Evolutionary conservation across 2,797 vertebrate genomes (phyloP).

Genomic region (Selene dorsalis): DNA sequence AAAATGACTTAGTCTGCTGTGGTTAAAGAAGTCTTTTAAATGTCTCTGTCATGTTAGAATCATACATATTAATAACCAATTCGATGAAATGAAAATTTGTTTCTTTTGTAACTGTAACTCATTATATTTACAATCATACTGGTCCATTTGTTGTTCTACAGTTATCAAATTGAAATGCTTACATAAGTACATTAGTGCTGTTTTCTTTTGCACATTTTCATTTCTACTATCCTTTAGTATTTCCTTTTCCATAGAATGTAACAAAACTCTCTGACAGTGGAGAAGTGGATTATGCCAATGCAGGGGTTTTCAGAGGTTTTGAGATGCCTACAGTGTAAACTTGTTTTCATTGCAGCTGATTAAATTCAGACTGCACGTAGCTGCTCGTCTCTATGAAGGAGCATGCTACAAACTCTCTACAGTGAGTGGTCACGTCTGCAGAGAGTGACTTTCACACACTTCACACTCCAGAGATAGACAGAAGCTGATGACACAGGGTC

Average conservation of each 20-base stretch:
- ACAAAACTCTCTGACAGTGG: background rate
- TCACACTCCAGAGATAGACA: slow-evolving; percentile 16
- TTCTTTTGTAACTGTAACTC: background rate
- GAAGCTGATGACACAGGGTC: background rate
- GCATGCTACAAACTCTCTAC: background rate
- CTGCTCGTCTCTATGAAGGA: slow-evolving; percentile 30
- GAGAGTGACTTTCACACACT: background rate
- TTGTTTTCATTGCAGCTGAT: slow-evolving; percentile 20
- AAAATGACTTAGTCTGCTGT: background rate
- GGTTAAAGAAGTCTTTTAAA: slow-evolving; percentile 3
- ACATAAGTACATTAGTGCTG: background rate
- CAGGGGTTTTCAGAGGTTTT: slow-evolving; percentile 8
- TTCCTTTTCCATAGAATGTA: background rate
- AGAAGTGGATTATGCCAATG: slow-evolving; percentile 10
- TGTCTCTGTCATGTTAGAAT: slow-evolving; percentile 4
- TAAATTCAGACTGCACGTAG: slow-evolving; percentile 36
- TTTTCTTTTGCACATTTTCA: background rate
- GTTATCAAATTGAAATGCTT: background rate
- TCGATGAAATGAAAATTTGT: background rate
- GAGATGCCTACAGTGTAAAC: slow-evolving; percentile 2
- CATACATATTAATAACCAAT: background rate
- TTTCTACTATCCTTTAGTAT: background rate
- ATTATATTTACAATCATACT: no score
- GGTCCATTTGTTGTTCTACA: background rate
- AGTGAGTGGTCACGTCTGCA: slow-evolving; percentile 17